A percentile compares a stretch with the other conserved stretches of the same genome.
phyloP scores from a whole-genome alignment of 2,113 vertebrate species.

The Anhinga rufa region DNA sequence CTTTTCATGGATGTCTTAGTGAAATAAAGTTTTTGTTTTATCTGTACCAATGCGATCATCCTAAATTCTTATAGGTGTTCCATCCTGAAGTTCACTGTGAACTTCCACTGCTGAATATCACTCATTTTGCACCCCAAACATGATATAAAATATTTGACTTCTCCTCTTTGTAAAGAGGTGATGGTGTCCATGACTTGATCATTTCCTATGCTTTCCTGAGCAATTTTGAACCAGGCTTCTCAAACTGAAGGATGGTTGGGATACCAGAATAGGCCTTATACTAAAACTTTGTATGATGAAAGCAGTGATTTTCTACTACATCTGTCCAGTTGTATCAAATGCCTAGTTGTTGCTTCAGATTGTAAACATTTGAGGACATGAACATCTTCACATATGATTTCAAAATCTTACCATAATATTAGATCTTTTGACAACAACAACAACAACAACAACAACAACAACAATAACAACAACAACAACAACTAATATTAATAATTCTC shows the following conservation, averaged over 20 bases:
- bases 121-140: background rate
- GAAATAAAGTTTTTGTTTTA: background rate
- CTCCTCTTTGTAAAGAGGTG: background rate
- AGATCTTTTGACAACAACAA: background rate
- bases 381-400: background rate
- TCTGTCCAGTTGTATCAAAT: background rate
- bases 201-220: background rate
- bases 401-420: background rate
- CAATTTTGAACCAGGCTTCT: background rate
- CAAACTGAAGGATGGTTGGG: background rate
- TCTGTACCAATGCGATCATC: background rate
- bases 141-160: background rate
- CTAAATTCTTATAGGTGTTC: background rate
- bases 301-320: background rate
- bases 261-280: background rate
- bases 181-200: background rate
- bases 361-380: background rate
- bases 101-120: background rate
- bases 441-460: too few species aligned
- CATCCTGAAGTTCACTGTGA: background rate
- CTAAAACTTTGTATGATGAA: background rate
- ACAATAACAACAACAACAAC: too few species aligned
- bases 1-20: background rate
- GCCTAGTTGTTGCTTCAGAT: background rate
- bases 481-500: conserved; percentile 1